A percentile compares a stretch with the other conserved stretches of the same genome.
Evolutionary conservation across 2,888 invertebrate genomes (phyloP).

Genomic region (Agriopis leucophaearia): DNA sequence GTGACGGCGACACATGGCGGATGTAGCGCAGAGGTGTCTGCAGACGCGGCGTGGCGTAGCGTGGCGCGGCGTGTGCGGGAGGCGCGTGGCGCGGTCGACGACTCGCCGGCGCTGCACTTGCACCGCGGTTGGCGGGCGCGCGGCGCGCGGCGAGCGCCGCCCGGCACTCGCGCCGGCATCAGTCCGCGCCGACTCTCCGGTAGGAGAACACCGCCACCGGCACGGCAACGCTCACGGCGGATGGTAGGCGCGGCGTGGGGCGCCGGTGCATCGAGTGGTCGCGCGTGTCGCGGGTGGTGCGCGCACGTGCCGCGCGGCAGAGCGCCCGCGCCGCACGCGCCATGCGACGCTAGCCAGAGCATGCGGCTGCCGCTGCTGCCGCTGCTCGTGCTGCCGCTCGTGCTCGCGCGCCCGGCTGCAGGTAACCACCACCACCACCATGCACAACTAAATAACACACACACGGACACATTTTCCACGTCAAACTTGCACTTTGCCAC

Average conservation of each 20-base stretch:
- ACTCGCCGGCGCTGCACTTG: slow-evolving; percentile 65
- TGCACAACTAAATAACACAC: not conserved
- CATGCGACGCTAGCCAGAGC: slow-evolving; percentile 80
- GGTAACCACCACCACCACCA: slow-evolving; percentile 59
- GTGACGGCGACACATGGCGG: not conserved
- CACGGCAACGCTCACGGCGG: slow-evolving; percentile 49
- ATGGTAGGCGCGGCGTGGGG: slow-evolving; percentile 58
- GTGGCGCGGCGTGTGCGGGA: slow-evolving; percentile 54
- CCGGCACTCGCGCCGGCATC: slow-evolving; percentile 46
- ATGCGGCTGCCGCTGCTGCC: slow-evolving; percentile 84
- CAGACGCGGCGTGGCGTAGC: slow-evolving; percentile 30
- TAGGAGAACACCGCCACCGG: slow-evolving; percentile 64
- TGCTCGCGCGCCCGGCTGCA: slow-evolving; percentile 82
- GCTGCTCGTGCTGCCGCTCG: slow-evolving; percentile 82
- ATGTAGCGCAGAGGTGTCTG: not conserved
- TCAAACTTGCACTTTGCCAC: not conserved
- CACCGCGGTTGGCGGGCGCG: slow-evolving; percentile 53
- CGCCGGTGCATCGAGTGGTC: slow-evolving; percentile 45
- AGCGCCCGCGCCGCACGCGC: slow-evolving; percentile 60
- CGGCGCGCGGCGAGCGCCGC: slow-evolving; percentile 49
- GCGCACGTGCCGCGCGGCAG: slow-evolving; percentile 45
- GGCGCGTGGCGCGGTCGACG: slow-evolving; percentile 59
- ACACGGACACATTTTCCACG: not conserved
- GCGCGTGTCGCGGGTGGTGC: slow-evolving; percentile 55
- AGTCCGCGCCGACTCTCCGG: slow-evolving; percentile 77